These are phyloP conservation scores for Apamea epomidion DNA, from an alignment of 2,888 invertebrate genomes.

Conservation along the genomic window DNA sequence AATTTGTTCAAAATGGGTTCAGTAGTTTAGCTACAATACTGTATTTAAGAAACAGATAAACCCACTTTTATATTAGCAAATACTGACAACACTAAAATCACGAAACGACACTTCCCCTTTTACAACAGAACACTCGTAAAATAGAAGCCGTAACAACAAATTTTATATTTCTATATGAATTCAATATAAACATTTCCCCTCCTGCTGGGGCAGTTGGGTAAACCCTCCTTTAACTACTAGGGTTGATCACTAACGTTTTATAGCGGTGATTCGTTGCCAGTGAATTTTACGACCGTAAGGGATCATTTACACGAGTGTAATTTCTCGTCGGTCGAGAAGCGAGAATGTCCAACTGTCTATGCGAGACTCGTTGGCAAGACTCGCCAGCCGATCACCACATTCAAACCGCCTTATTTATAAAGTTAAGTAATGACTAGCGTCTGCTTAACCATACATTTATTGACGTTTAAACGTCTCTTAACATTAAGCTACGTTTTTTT, in stretches of 20 bases:
- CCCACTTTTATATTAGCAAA: slow-evolving; percentile 2
- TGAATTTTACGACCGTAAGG: slow-evolving; percentile 37
- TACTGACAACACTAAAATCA: slow-evolving; percentile 40
- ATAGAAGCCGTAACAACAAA: slow-evolving; percentile 27
- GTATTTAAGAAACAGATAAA: background rate
- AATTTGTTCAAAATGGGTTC: background rate
- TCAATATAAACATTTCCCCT: slow-evolving; percentile 44
- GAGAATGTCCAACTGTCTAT: background rate
- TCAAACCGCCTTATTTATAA: background rate
- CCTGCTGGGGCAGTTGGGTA: slow-evolving; percentile 10
- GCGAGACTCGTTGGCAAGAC: background rate
- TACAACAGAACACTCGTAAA: slow-evolving; percentile 35
- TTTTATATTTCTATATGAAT: slow-evolving; percentile 49
- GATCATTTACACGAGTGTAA: background rate
- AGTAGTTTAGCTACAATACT: slow-evolving; percentile 5
- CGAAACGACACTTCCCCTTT: slow-evolving; percentile 10
- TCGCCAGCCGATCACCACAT: background rate
- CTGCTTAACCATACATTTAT: background rate
- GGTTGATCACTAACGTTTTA: slow-evolving; percentile 45
- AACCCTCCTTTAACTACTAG: slow-evolving; percentile 23
- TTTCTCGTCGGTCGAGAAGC: background rate
- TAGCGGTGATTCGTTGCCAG: slow-evolving; percentile 43
- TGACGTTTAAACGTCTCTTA: no score
- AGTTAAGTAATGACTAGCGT: background rate
- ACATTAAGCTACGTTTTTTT: background rate